These are phyloP conservation scores for Polyommatus icarus DNA, from an alignment of 2,888 invertebrate species.

Conservation along the genomic window DNA sequence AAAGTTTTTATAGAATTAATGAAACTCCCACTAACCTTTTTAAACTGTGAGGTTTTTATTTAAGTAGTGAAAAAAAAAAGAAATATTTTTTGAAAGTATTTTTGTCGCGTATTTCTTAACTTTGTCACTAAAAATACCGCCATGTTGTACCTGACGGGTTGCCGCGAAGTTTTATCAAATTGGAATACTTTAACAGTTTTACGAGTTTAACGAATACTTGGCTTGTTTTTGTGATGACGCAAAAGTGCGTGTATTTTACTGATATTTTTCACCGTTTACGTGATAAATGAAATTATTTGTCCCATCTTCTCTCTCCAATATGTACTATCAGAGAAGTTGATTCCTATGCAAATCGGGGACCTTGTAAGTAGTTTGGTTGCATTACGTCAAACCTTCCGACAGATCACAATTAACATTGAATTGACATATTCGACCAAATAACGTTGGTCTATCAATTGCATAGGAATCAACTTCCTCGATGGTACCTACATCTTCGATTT, in stretches of 20 bases:
- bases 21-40: background rate
- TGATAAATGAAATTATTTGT: background rate
- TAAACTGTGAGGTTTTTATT: background rate
- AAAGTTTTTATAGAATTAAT: too few species aligned
- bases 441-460: too few species aligned
- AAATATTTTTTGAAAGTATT: too few species aligned
- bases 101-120: background rate
- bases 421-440: too few species aligned
- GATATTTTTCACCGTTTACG: background rate
- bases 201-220: background rate
- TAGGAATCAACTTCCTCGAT: too few species aligned
- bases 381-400: too few species aligned
- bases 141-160: background rate
- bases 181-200: slow-evolving; percentile 24
- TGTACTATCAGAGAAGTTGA: too few species aligned
- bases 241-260: background rate
- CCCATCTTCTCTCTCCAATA: background rate
- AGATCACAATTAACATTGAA: too few species aligned
- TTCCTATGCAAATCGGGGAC: too few species aligned
- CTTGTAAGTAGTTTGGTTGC: too few species aligned
- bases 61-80: too few species aligned
- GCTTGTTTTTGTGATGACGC: background rate
- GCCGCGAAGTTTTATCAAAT: background rate
- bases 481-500: too few species aligned
- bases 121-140: background rate